phyloP scores from a whole-genome alignment of 1,140 invertebrate genomes.

The Nasonia giraulti region DNA sequence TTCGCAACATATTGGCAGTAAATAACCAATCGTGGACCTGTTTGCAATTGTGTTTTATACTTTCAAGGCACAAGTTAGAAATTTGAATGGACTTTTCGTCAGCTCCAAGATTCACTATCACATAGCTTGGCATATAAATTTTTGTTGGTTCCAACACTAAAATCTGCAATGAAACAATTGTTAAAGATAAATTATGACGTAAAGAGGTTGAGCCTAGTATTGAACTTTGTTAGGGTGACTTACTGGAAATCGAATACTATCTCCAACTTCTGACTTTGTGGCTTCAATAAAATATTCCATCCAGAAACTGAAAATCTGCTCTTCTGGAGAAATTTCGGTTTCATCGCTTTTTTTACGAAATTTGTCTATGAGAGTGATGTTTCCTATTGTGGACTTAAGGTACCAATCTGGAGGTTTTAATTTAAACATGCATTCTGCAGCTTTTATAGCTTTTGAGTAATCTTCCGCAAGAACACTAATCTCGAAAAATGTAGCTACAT shows the following conservation, averaged over 20 bases:
- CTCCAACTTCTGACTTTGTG: slow-evolving; percentile 81
- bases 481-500: slow-evolving; percentile 99
- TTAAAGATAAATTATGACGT: neutral
- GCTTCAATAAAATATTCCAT: slow-evolving; percentile 99
- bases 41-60: slow-evolving; percentile 83
- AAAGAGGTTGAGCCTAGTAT: neutral
- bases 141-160: slow-evolving; percentile 95
- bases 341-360: slow-evolving; percentile 90
- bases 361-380: slow-evolving; percentile 95
- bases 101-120: slow-evolving; percentile 94
- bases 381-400: slow-evolving; percentile 97
- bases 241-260: slow-evolving; percentile 92
- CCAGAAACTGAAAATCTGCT: slow-evolving; percentile 97
- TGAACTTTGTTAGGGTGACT: slow-evolving; percentile 66
- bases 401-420: slow-evolving; percentile 99
- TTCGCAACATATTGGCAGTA: slow-evolving; percentile 92
- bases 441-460: slow-evolving; percentile 97
- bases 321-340: slow-evolving; percentile 81
- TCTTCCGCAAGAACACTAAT: slow-evolving; percentile 98
- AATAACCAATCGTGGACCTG: slow-evolving; percentile 96
- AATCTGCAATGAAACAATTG: slow-evolving; percentile 75
- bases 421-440: slow-evolving; percentile 99
- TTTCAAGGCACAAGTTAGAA: slow-evolving; percentile 87
- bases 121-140: slow-evolving; percentile 94
- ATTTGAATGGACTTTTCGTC: slow-evolving; percentile 94